Evolutionary conservation across 37 sponge, comb jelly and placozoan genomes (phyloP).

Genomic region (Ephydatia muelleri): DNA sequence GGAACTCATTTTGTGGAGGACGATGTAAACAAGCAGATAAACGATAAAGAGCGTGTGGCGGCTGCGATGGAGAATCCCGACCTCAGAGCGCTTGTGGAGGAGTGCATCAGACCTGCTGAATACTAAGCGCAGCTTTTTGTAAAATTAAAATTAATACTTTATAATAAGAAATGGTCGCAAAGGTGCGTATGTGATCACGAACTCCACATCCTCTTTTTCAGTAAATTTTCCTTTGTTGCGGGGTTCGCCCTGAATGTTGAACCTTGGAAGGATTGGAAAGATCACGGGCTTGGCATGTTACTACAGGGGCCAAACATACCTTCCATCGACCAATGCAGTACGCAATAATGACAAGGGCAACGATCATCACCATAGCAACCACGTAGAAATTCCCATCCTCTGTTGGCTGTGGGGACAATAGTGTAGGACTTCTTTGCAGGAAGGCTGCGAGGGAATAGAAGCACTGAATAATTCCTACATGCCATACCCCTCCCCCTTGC

Average conservation of each 20-base stretch:
- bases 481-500: not conserved
- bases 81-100: slow-evolving; percentile 79
- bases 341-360: not conserved
- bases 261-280: not conserved
- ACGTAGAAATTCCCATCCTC: not conserved
- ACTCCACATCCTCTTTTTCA: not conserved
- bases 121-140: slow-evolving; percentile 58
- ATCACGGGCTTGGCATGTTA: not conserved
- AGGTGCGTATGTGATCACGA: not conserved
- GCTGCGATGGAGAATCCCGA: slow-evolving; percentile 93
- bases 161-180: too few relatives aligned
- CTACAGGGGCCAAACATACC: not conserved
- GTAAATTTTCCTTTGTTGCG: not conserved
- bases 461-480: not conserved
- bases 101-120: slow-evolving; percentile 78
- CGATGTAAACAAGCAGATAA: slow-evolving; percentile 94
- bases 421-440: not conserved
- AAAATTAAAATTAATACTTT: too few relatives aligned
- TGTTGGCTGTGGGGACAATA: not conserved
- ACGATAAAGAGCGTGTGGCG: slow-evolving; percentile 92
- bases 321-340: not conserved
- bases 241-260: not conserved
- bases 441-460: not conserved
- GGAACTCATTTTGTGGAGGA: slow-evolving; percentile 78
- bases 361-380: not conserved